phyloP scores from a whole-genome alignment of 2,888 invertebrate species.

The Eurytoma adleriae region DNA sequence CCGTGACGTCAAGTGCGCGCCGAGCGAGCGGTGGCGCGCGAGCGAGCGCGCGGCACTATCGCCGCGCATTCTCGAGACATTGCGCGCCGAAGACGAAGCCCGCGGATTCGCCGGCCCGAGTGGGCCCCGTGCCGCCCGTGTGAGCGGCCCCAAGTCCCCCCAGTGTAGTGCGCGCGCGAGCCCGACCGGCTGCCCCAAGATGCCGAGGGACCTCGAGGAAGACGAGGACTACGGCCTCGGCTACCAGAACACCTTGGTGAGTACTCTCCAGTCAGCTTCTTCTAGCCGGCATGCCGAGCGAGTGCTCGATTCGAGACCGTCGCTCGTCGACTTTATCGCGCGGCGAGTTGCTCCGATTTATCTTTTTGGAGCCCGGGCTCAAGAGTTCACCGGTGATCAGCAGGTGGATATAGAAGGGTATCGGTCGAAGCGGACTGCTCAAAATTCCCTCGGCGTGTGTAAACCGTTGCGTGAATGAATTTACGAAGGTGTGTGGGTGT shows the following conservation, averaged over 20 bases:
- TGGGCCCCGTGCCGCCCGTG: not conserved
- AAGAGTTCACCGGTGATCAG: too few species aligned
- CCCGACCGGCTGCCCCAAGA: not conserved
- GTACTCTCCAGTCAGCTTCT: slow-evolving; percentile 65
- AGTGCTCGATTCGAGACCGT: too few species aligned
- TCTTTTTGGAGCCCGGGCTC: too few species aligned
- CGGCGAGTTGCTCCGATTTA: too few species aligned
- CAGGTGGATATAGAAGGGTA: too few species aligned
- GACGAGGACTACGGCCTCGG: slow-evolving; percentile 83
- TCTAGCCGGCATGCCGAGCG: too few species aligned
- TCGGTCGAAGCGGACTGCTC: too few species aligned
- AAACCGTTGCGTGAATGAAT: too few species aligned
- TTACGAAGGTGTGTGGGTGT: too few species aligned
- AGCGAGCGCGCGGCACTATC: not conserved
- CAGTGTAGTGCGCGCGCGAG: not conserved
- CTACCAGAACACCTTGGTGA: slow-evolving; percentile 84
- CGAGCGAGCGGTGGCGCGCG: not conserved
- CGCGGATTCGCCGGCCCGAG: slow-evolving; percentile 14
- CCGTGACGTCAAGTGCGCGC: slow-evolving; percentile 6
- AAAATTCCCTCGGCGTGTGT: too few species aligned
- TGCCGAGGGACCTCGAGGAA: slow-evolving; percentile 71
- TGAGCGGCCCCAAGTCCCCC: not conserved
- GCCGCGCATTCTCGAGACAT: not conserved
- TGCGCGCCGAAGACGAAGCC: slow-evolving; percentile 6
- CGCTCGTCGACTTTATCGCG: too few species aligned